Evolutionary conservation across 2,888 invertebrate genomes (phyloP), one percentile per base, ranked within the genome.

Genomic region (Crocallis elinguaria): DNA sequence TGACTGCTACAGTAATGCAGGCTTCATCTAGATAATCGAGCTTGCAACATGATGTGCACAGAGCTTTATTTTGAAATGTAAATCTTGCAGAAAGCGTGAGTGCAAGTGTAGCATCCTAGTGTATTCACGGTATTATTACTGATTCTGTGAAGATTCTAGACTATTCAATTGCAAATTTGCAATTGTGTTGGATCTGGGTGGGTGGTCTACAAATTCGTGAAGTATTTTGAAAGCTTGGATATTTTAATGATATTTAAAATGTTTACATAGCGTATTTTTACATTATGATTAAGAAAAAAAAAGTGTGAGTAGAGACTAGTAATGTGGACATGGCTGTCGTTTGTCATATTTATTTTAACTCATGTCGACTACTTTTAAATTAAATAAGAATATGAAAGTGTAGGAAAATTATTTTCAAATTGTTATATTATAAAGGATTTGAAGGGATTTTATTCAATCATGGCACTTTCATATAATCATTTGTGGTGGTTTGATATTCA

Each of bases 21-120:
- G 48, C 42, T 62, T 69, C 69, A 75, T 77, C 69, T 73, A 66
- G 65, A 70, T 76, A 77, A 77, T 77, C 66, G 65, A 49, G 39
- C 46, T 50, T 71, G 70, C 60, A 60, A 67, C 67, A 52, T 11
- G 11, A 67, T 71, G 70, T 71, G 64, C 59, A 63, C 65, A 49
- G 41, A 60, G 73, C 68, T 64, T 68, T 62, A 64, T 63, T 69
- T 73, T 66, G 69, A 62, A 73, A 75, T 64, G 58, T 61, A 43
- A 53, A 57, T 63, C 30, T 36, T 6, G 37, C 43, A 12, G 46
- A 39, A 50, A 50, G 27, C 50, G 46, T 53, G 43, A 51, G 23
- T 23, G 23, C 1, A 29, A 12, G 17, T 23, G 17, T 14, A 14
- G 11, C 19, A 21, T 12, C 29, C 19, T 29, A 45, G 29, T 41